Base-by-base conservation (phyloP, 1,140 invertebrate genomes). In the Coptotermes formosanus region DNA sequence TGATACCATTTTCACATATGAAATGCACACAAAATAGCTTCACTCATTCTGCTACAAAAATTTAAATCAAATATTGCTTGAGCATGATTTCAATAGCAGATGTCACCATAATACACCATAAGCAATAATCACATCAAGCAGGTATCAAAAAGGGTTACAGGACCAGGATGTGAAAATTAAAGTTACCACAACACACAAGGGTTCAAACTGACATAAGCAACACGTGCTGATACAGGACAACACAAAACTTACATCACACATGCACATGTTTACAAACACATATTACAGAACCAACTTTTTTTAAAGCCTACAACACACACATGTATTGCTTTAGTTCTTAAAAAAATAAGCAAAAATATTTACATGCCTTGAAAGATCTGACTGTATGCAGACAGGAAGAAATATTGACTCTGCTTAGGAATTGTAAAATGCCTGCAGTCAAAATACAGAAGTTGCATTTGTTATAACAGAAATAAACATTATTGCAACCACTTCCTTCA, bases 311-410 rank as follows among this genome's bases (percentile, higher is more conserved):
- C 25, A 8, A 64, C 9, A 75, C 64, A 75, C 64, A 75, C n/a
- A 75, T 30, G 25, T 75, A 75, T 75, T 75, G 64, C 64, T 75
- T 75, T 2, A 75, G 64, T 75, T 75, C 25, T 75, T 75, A 75
- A n/a, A 75, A 75, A 75, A 75, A 75, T 30, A 75, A 75, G 64
- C 64, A 75, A 75, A 55, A 75, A 75, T 75, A 75, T 75, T 75
- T 75, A 75, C 64, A 75, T 75, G 64, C 64, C 64, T 75, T 4
- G n/a, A 75, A 75, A 75, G 25, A 30, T 75, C 25, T 75, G 64
- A n/a, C 14, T 25, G n/a, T 30, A 30, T 19, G 55, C 14, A 75
- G 59, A 75, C 9, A 75, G 25, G 64, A 75, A 75, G 8, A 30
- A 75, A 75, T 30, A 16, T 75, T 30, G 2, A 75, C 64, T 75